phyloP scores from a whole-genome alignment of 2,797 vertebrate genomes.

The Menidia menidia region DNA sequence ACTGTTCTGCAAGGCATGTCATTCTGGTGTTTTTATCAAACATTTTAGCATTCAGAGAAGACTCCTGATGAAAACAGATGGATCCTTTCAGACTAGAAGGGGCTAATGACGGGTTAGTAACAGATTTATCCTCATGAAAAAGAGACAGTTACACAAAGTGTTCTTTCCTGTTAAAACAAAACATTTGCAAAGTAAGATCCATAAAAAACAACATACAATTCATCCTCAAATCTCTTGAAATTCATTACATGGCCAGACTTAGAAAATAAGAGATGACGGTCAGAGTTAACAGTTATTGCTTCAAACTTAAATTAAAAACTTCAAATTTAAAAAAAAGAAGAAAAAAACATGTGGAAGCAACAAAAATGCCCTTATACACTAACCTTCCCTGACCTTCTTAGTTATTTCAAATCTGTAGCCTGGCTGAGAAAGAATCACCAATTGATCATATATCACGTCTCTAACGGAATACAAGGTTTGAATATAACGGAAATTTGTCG shows the following conservation, averaged over 20 bases:
- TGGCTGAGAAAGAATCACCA: background rate
- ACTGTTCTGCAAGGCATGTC: slow-evolving; percentile 58
- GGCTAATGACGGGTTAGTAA: slow-evolving; percentile 37
- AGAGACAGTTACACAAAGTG: slow-evolving; percentile 25
- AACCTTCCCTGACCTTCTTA: background rate
- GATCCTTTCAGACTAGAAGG: slow-evolving; percentile 18
- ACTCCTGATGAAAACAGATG: slow-evolving; percentile 43
- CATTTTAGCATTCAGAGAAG: slow-evolving; percentile 37
- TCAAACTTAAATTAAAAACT: too few species aligned
- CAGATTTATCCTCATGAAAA: slow-evolving; percentile 29
- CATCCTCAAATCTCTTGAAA: background rate
- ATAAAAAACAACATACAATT: slow-evolving; percentile 15
- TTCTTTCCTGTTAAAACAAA: slow-evolving; percentile 19
- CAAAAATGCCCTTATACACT: slow-evolving; percentile 2
- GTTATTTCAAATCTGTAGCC: background rate
- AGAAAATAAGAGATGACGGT: too few species aligned
- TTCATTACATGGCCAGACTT: too few species aligned
- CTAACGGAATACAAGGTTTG: background rate
- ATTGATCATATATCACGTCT: background rate
- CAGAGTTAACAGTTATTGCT: too few species aligned
- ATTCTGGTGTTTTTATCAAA: slow-evolving; percentile 60
- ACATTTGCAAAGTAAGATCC: slow-evolving; percentile 12
- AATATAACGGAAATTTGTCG: background rate
- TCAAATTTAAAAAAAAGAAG: too few species aligned
- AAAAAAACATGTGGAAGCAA: slow-evolving; percentile 18